phyloP scores from a whole-genome alignment of 2,113 vertebrate genomes.

The Bos taurus region DNA sequence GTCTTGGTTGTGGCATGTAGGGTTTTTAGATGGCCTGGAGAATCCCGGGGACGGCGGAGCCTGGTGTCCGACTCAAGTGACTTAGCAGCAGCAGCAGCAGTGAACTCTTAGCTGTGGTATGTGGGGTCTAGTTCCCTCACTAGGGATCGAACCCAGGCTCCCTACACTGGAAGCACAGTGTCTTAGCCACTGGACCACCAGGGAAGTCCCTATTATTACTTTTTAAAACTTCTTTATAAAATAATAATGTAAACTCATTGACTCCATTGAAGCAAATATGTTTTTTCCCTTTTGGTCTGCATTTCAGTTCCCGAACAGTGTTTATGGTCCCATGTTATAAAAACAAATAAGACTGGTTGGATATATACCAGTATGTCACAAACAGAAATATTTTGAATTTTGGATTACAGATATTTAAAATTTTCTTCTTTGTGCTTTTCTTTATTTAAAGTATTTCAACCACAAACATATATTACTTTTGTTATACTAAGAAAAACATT shows the following conservation, averaged over 20 bases:
- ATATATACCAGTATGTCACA: background rate
- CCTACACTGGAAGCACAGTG: background rate
- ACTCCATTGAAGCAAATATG: background rate
- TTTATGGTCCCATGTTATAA: background rate
- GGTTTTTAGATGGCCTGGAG: background rate
- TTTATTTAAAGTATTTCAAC: background rate
- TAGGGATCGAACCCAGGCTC: background rate
- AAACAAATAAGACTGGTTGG: background rate
- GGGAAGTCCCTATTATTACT: background rate
- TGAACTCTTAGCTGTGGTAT: background rate
- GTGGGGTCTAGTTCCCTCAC: background rate
- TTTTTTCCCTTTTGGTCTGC: background rate
- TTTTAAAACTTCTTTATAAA: constrained; percentile 12
- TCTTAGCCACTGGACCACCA: background rate
- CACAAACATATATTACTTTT: background rate
- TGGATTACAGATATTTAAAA: background rate
- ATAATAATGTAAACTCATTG: background rate
- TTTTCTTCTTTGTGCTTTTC: background rate
- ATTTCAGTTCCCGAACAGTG: background rate
- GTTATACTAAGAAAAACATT: background rate
- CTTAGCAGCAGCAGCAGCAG: background rate
- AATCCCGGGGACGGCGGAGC: too few relatives aligned
- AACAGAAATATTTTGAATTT: background rate
- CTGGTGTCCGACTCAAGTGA: too few relatives aligned
- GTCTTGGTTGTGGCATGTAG: background rate